phyloP scores from a whole-genome alignment of 2,113 vertebrate genomes.

The Saccopteryx leptura region DNA sequence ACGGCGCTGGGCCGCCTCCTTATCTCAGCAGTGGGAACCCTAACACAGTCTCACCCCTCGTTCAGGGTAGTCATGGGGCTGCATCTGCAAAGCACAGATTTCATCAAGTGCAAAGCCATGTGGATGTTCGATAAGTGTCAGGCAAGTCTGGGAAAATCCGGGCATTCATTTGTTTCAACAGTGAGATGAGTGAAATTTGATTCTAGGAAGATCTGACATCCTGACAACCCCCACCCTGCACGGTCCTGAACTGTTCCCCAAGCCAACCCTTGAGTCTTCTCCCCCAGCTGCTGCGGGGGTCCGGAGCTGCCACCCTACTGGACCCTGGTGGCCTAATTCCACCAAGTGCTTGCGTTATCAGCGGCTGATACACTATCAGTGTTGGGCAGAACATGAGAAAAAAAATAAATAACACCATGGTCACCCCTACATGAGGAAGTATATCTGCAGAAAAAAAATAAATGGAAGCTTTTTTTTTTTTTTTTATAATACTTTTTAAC shows the following conservation, averaged over 20 bases:
- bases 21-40: background rate
- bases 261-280: background rate
- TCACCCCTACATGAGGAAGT: background rate
- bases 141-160: background rate
- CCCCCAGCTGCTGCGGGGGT: background rate
- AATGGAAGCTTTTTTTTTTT: background rate
- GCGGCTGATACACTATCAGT: background rate
- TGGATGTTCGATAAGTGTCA: background rate
- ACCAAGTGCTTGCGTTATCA: background rate
- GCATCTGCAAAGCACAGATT: background rate
- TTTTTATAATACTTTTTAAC: background rate
- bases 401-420: background rate
- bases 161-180: background rate
- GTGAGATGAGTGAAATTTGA: background rate
- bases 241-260: background rate
- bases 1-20: background rate
- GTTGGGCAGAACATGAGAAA: background rate
- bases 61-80: background rate
- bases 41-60: background rate
- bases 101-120: background rate
- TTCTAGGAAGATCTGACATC: background rate
- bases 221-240: background rate
- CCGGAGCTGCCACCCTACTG: fast-evolving
- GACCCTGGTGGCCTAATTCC: background rate
- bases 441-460: background rate